These are phyloP conservation scores for Pachypanchax playfairii DNA, from an alignment of 2,113 vertebrate genomes.

Conservation along the genomic window DNA sequence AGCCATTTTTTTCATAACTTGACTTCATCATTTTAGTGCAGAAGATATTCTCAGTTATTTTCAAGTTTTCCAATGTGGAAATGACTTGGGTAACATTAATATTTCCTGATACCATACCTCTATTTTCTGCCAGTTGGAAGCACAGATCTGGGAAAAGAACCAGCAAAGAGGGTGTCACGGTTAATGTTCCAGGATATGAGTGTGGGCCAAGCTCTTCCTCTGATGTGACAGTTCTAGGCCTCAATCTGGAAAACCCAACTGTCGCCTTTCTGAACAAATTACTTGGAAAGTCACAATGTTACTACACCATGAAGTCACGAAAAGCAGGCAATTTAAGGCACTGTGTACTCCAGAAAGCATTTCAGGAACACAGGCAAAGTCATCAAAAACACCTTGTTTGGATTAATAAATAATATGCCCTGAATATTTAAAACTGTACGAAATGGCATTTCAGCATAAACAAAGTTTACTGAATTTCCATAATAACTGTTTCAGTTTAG, in stretches of 20 bases:
- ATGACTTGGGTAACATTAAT: conserved; percentile 44
- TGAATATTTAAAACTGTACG: no score
- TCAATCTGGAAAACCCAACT: conserved; percentile 66
- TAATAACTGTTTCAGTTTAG: no score
- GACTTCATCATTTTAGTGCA: conserved; percentile 4
- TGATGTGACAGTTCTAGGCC: conserved; percentile 67
- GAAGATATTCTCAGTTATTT: conserved; percentile 37
- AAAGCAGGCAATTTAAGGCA: no score
- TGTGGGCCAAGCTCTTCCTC: conserved; percentile 59
- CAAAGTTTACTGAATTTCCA: no score
- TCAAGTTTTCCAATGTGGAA: conserved; percentile 31
- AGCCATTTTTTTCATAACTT: conserved; percentile 24
- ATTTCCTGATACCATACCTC: conserved; percentile 30
- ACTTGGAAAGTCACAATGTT: conserved; percentile 51
- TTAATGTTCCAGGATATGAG: conserved; percentile 58
- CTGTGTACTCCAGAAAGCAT: no score
- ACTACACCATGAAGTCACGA: conserved; percentile 47
- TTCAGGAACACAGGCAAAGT: no score
- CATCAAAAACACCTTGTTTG: no score
- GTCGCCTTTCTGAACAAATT: conserved; percentile 62
- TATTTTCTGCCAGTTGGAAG: conserved; percentile 38
- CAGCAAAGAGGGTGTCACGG: conserved; percentile 56
- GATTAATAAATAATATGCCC: no score
- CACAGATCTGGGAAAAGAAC: conserved; percentile 46
- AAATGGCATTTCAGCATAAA: no score